Base-by-base conservation (phyloP, 2,113 vertebrate species). In the Brevimyrus niger region DNA sequence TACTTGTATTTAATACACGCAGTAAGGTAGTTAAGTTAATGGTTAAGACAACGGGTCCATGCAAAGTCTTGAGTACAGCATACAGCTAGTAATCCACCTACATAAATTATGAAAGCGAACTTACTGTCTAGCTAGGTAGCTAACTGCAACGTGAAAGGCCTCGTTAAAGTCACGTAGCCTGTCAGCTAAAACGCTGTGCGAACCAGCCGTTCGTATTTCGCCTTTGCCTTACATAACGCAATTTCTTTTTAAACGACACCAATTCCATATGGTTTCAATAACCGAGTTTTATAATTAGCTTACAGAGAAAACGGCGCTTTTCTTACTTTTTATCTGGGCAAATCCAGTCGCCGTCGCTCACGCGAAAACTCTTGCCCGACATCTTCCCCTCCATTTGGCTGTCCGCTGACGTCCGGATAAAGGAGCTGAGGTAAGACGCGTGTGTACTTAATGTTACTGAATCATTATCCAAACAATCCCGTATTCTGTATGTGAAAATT, bases 301-400 rank as follows among this genome's bases (percentile, higher is more conserved):
- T 80, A 23, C 51, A 5, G 15, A 44, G 11, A 46, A 3, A 27
- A 42, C n/a, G 2, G 44, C 5, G 6, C 23, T 3, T 35, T 76
- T 15, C 97, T 97, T 96, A 99, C 98, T 99, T 99, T 94, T 99
- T 99, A 94, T 99, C 98, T 0, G 98, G 97, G 91, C 98, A 99
- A 91, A 99, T 97, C 98, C 98, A 99, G 94, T 99, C 98, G 0
- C 98, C 98, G 91, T 99, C 98, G 94, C 98, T 99, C 17, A 99
- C 98, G 91, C 98, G 97, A 94, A 99, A 99, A 96, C 97, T 99
- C 96, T 99, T 99, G 21, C 96, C 97, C 90, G 98, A 98, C 97
- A 98, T 98, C 90, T 95, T 95, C 61, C 58, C 83, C 90, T 82
- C 90, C 90, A 73, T 86, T 88, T 88, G 80, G 90, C 46, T 42